Evolutionary conservation across 2,113 vertebrate genomes (phyloP).

Genomic region (Corvus cornix): DNA sequence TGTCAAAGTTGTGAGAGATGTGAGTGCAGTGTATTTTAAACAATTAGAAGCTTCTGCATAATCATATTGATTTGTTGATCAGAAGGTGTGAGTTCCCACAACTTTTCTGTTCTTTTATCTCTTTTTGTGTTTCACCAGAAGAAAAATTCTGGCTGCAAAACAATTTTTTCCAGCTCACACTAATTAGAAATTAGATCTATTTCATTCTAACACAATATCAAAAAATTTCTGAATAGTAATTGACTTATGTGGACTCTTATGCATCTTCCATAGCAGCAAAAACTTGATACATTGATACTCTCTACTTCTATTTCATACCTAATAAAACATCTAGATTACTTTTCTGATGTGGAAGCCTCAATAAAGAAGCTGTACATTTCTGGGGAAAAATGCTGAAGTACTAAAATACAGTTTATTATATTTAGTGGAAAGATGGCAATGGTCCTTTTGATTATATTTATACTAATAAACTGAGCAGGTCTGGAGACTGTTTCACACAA

Average conservation of each 20-base stretch:
- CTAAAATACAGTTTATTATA: not conserved
- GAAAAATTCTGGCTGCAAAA: not conserved
- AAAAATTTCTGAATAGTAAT: not conserved
- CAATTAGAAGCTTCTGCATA: too few relatives aligned
- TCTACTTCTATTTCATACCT: not conserved
- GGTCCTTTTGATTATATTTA: not conserved
- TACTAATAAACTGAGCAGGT: not conserved
- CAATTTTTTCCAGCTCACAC: not conserved
- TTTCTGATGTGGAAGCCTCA: not conserved
- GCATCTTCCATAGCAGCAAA: not conserved
- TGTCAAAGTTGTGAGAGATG: too few relatives aligned
- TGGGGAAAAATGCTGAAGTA: not conserved
- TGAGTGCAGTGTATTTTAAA: too few relatives aligned
- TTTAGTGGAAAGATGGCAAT: not conserved
- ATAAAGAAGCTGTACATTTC: not conserved
- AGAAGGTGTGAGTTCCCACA: too few relatives aligned
- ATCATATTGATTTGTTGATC: too few relatives aligned
- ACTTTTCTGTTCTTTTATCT: not conserved
- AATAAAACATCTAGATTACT: not conserved
- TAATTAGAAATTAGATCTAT: not conserved
- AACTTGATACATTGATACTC: not conserved
- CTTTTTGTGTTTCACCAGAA: not conserved
- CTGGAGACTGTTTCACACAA: not conserved
- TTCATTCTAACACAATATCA: not conserved
- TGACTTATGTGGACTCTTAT: not conserved